A percentile compares a stretch with the other conserved stretches of the same genome.
Evolutionary conservation across 2,797 vertebrate genomes (phyloP).

Genomic region (Falco biarmicus): DNA sequence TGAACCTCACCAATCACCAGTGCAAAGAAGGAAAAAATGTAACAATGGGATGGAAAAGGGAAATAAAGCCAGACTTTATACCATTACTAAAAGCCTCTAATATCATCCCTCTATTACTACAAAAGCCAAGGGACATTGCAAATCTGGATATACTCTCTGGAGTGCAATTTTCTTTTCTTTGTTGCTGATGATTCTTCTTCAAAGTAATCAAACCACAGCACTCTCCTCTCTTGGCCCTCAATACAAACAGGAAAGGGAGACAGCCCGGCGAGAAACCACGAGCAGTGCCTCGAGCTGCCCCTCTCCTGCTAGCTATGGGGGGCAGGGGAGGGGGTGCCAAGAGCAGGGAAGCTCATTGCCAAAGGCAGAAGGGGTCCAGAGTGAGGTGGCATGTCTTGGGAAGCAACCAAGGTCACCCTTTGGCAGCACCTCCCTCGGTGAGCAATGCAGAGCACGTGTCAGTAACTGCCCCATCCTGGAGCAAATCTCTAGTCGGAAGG

Average conservation of each 20-base stretch:
- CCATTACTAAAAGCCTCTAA: constrained; percentile 15
- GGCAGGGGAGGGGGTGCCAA: not conserved
- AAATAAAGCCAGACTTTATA: constrained; percentile 22
- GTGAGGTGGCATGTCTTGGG: not conserved
- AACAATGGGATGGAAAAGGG: not conserved
- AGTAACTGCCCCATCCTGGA: not conserved
- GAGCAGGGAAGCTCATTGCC: not conserved
- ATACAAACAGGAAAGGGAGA: not conserved
- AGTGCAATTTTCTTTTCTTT: constrained; percentile 23
- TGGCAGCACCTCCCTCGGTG: not conserved
- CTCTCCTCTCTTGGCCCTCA: not conserved
- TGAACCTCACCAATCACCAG: not conserved
- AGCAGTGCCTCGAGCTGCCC: not conserved
- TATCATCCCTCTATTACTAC: not conserved
- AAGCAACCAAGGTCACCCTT: not conserved
- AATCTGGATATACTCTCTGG: not conserved
- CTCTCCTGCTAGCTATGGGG: not conserved
- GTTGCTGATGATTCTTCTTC: not conserved
- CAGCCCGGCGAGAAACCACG: not conserved
- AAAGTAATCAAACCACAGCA: constrained; percentile 18
- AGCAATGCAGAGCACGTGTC: fast-evolving
- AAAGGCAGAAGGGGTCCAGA: not conserved
- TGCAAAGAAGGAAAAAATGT: not conserved
- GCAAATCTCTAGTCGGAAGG: not conserved
- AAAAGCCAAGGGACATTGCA: not conserved